Conservation (phyloP, 2,888 invertebrate species). For the Tetranychus piercei region DNA sequence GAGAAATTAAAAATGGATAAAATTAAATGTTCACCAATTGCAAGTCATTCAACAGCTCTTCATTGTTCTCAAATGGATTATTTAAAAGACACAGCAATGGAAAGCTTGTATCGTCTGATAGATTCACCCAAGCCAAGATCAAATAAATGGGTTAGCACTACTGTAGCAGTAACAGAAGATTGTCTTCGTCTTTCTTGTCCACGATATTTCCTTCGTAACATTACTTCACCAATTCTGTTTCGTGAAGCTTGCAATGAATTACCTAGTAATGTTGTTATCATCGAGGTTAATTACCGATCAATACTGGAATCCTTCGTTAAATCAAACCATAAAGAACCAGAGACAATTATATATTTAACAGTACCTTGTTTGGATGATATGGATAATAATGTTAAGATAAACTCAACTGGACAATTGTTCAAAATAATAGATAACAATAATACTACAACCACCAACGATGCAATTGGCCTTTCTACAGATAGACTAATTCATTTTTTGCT, state of each 20-base stretch:
- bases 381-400: not conserved
- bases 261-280: not conserved
- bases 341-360: not conserved
- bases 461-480: not conserved
- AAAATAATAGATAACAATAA: not conserved
- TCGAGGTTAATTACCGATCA: not conserved
- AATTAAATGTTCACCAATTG: slow-evolving; percentile 1
- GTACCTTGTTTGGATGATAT: not conserved
- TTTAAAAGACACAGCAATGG: slow-evolving; percentile 1
- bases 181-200: not conserved
- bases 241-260: not conserved
- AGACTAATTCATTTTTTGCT: not conserved
- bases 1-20: slow-evolving; percentile 5
- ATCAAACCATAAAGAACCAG: not conserved
- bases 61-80: slow-evolving; percentile 9
- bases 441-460: not conserved
- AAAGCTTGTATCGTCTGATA: slow-evolving; percentile 3
- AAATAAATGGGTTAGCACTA: slow-evolving; percentile 1
- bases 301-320: not conserved
- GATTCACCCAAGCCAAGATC: slow-evolving; percentile 11
- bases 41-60: not conserved
- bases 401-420: too few relatives aligned
- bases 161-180: not conserved
- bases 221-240: not conserved
- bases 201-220: slow-evolving; percentile 2